Conservation (phyloP, 2,113 vertebrate genomes). For the Pimephales promelas region DNA sequence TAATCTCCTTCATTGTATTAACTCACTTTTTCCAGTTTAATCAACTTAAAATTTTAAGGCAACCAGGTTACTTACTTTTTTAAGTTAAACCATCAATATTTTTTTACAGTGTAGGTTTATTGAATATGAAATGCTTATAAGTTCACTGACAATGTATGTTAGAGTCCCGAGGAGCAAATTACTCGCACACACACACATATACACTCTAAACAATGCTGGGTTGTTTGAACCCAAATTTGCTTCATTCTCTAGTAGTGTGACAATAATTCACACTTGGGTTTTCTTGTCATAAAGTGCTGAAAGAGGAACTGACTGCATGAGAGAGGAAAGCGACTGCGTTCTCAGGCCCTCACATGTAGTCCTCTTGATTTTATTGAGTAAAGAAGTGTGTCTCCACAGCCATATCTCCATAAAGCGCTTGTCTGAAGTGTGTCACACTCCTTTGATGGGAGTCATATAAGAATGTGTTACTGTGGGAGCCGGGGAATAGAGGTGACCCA, state of each 20-base stretch:
- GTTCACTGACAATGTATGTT: too few species aligned
- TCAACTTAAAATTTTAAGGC: too few species aligned
- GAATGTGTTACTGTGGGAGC: neutral
- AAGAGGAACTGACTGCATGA: constrained; percentile 7
- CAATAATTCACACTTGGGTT: neutral
- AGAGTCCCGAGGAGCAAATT: too few species aligned
- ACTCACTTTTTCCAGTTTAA: too few species aligned
- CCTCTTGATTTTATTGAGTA: constrained; percentile 21
- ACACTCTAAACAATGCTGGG: too few species aligned
- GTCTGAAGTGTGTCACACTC: constrained; percentile 25
- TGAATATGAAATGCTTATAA: too few species aligned
- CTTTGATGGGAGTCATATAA: constrained; percentile 30
- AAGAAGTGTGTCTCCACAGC: constrained; percentile 35
- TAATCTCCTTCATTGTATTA: too few species aligned
- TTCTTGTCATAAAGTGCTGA: neutral
- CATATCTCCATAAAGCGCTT: neutral
- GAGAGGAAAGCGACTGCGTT: constrained; percentile 13
- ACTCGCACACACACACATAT: too few species aligned
- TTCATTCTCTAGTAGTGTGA: neutral
- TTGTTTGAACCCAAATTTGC: too few species aligned
- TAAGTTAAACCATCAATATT: too few species aligned
- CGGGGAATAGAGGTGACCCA: neutral
- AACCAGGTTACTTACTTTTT: too few species aligned
- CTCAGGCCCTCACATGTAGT: constrained; percentile 15
- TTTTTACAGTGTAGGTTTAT: too few species aligned